Evolutionary conservation across 2,113 vertebrate genomes (phyloP).

Genomic region (Engraulis encrasicolus): DNA sequence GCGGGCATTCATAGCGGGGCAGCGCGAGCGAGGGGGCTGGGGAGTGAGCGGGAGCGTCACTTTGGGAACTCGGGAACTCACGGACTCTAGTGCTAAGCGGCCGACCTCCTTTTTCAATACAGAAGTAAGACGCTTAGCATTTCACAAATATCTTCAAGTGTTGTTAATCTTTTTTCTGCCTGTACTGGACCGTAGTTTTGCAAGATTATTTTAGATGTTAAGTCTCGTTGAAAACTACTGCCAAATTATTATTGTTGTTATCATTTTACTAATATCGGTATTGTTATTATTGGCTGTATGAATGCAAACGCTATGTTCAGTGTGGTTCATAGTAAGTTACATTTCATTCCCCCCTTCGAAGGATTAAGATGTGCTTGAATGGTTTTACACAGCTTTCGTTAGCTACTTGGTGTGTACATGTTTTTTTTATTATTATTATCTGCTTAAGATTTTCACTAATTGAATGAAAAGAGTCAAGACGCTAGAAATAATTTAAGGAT

Average conservation of each 20-base stretch:
- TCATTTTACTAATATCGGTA: conserved; percentile 33
- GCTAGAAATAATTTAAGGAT: background rate
- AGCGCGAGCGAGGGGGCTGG: conserved; percentile 70
- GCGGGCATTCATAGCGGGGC: conserved; percentile 77
- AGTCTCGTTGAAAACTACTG: background rate
- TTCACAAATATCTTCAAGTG: conserved; percentile 57
- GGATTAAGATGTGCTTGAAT: background rate
- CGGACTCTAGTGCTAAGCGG: conserved; percentile 72
- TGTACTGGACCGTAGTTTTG: background rate
- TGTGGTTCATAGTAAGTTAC: background rate
- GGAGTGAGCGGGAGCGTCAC: conserved; percentile 69
- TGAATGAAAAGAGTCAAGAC: background rate
- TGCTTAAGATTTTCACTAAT: background rate
- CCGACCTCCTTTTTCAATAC: conserved; percentile 68
- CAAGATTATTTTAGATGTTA: background rate
- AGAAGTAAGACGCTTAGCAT: conserved; percentile 75
- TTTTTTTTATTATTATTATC: background rate
- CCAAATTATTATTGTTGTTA: conserved; percentile 37
- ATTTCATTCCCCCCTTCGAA: background rate
- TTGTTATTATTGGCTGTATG: background rate
- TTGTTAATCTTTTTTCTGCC: conserved; percentile 37
- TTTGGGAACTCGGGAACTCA: conserved; percentile 69
- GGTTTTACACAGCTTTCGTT: background rate
- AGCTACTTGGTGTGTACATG: background rate
- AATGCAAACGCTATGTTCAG: background rate